Conservation (phyloP, 2,113 vertebrate genomes). For the Odocoileus hemionus region DNA sequence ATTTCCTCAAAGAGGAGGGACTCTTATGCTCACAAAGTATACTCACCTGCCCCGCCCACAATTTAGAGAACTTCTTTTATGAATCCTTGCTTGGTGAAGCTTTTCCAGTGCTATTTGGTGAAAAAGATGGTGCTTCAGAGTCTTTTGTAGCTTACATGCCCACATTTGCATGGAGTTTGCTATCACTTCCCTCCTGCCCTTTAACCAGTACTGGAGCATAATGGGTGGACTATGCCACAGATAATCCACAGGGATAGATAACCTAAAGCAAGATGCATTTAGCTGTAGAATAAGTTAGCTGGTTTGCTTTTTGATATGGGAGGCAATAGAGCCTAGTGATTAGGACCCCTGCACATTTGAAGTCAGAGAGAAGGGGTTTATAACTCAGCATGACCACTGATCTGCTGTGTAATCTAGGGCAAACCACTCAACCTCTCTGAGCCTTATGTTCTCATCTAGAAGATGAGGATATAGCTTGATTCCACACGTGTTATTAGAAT, state of each 20-base stretch:
- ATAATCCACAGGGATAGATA: neutral
- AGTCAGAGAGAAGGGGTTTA: neutral
- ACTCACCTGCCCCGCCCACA: neutral
- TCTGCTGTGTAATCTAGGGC: neutral
- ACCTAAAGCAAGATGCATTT: neutral
- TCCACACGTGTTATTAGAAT: neutral
- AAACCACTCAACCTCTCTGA: neutral
- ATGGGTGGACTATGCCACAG: too few relatives aligned
- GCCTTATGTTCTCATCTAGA: neutral
- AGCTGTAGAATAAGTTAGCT: neutral
- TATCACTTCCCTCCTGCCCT: neutral
- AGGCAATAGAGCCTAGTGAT: neutral
- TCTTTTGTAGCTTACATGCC: neutral
- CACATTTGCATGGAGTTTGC: neutral
- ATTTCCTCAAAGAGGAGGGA: neutral
- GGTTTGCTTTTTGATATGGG: neutral
- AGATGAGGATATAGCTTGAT: neutral
- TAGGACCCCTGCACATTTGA: neutral
- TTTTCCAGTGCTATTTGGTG: neutral
- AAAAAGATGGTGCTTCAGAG: neutral
- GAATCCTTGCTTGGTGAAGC: neutral
- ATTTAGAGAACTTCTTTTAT: neutral
- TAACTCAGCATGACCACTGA: neutral
- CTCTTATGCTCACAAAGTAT: neutral
- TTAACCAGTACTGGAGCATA: neutral